Evolutionary conservation across 2,888 invertebrate genomes (phyloP), one percentile per base, ranked within the genome.

Genomic region (Melanophora roralis): DNA sequence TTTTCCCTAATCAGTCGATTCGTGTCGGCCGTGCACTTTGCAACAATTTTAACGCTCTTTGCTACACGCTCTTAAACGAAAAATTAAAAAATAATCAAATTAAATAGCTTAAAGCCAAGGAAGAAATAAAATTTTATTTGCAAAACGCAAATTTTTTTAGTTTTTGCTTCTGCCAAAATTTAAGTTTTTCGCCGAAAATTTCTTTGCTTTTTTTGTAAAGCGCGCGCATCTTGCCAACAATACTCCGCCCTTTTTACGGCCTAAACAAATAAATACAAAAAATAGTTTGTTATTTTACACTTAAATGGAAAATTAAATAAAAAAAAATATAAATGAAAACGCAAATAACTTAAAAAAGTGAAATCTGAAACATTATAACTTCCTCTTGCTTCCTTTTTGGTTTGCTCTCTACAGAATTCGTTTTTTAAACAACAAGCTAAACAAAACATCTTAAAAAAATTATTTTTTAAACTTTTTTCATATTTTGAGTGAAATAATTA

Each of bases 1-100:
- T 40, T 65, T 14, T 6, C 47, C 62, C 47, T 59, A 62, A 67
- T 86, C 86, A 89, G 89, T 89, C 89, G 89, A 89, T 89, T 84
- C 83, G 86, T 85, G 89, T 90, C 89, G 89, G 88, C 89, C 89
- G 86, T 86, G 86, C 86, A 85, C 85, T 73, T 32, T 64, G 51
- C 27, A 76, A 80, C 80, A 72, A 73, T 68, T 80, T 32, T 47
- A 71, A 64, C 76, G 80, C 75, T 74, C 43, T 59, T 59, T 69
- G 45, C 51, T 45, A 72, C 69, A 59, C n/a, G n/a, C 34, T 51
- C 40, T 11, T 57, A 45, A 43, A 45, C 5, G 11, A 60, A n/a
- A n/a, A 55, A 34, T 68, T 19, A 27, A 57, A n/a, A 8, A 32
- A 60, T 9, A 53, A 34, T 14, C 11, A 0, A 21, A 62, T 51